Percentiles rank a stretch among this genome's conserved stretches.
phyloP scores from a whole-genome alignment of 2,797 vertebrate species.

The Etheostoma nigrum region DNA sequence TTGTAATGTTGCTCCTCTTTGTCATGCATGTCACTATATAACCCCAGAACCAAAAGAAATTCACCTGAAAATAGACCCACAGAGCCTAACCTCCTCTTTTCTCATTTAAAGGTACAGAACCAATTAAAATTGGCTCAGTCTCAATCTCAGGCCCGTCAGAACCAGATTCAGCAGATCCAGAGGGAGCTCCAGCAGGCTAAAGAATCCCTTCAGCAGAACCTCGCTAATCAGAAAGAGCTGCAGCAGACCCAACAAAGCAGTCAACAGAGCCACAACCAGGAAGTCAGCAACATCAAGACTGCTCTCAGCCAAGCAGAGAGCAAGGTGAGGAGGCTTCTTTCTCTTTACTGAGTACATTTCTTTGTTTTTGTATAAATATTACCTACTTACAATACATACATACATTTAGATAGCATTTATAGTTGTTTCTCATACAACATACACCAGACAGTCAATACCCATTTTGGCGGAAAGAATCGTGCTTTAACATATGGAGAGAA shows the following conservation, averaged over 20 bases:
- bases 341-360: neutral
- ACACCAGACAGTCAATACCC: too few relatives aligned
- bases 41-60: neutral
- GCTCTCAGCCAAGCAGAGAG: constrained; percentile 87
- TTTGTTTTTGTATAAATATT: neutral
- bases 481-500: too few relatives aligned
- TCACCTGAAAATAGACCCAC: neutral
- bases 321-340: constrained; percentile 70
- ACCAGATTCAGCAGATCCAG: constrained; percentile 73
- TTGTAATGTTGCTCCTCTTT: too few relatives aligned
- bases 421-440: too few relatives aligned
- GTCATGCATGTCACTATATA: neutral
- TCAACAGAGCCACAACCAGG: constrained; percentile 84
- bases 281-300: constrained; percentile 88
- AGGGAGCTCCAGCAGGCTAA: constrained; percentile 78
- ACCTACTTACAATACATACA: neutral
- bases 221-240: constrained; percentile 70
- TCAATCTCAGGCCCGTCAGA: constrained; percentile 71
- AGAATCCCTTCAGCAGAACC: constrained; percentile 68
- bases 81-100: neutral
- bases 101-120: constrained; percentile 66
- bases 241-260: constrained; percentile 68
- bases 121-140: constrained; percentile 73
- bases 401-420: neutral
- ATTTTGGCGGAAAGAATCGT: too few relatives aligned